Evolutionary conservation across 2,888 invertebrate genomes (phyloP), one percentile per base, ranked within the genome.

Genomic region (Chironomus tentans): DNA sequence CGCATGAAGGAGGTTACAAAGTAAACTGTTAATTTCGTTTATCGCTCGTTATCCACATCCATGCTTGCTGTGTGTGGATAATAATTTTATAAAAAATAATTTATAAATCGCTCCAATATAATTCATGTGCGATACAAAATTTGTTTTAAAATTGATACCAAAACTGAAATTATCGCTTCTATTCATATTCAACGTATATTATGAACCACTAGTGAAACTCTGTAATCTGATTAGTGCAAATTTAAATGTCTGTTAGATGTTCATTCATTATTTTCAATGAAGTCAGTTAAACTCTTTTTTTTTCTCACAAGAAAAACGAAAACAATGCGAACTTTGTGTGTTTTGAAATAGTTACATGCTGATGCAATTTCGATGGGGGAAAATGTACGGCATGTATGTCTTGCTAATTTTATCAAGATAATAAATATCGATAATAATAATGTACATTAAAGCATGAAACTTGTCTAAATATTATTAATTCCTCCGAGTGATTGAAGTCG

Each of bases 1-100:
- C 90, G 96, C 79, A 99, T 99, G 98, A 95, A 95, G 85, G 92
- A 94, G 84, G 84, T 93, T 78, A 88, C 91, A 13, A 7, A 65
- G 2, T 65, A 65, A 65, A 22, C 13, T 24, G 21, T 13, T 38
- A 38, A 38, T 38, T 38, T 56, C 56, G 18, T 56, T 15, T 56
- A 21, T 22, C 21, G 21, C 21, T 65, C 65, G 22, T 65, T 18
- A 56, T 56, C 56, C 56, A 56, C 7, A 56, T 24, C 3, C 15
- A n/a, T n/a, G n/a, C 13, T 50, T 3, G 5, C 5, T 28, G 6
- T 50, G 10, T 56, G 56, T 65, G 65, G 65, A 65, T 13, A 5
- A 12, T 24, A 13, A 13, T 24, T 65, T 65, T 65, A 65, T 24
- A 38, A 38, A 38, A 2, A 28, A 38, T 38, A 38, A 38, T 38